Evolutionary conservation across 2,113 vertebrate genomes (phyloP), one percentile per base, ranked within the genome.

Genomic region (Suricata suricatta): DNA sequence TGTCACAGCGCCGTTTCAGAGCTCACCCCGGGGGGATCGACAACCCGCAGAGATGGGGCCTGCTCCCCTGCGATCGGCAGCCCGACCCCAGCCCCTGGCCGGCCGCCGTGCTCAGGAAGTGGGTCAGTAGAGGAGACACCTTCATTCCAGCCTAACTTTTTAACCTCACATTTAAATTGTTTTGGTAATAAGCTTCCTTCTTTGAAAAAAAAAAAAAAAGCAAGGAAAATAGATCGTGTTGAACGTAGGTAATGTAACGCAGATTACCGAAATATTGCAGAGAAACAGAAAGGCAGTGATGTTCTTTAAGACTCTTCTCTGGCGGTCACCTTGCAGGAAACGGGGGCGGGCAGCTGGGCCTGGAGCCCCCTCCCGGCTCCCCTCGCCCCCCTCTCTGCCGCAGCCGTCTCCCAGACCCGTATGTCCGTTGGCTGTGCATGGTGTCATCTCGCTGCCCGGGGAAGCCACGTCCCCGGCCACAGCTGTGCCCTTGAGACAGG

Each of bases 241-340:
- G 14, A 11, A 41, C n/a, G 5, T 35, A 13, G 64, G 12, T 4
- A 69, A 54, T 3, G 33, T 12, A 90, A 90, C 86, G 90, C 21
- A 5, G 57, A 98, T 99, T 99, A 99, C 99, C 98, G 99, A 99
- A 88, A 99, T 99, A 47, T 99, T 99, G 96, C 99, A 99, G 96
- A 99, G 99, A 95, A 99, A 99, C 89, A 99, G 97, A 97, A 99
- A 99, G 8, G 99, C 99, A 0, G 99, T 98, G 0, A 99, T 99
- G 87, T 99, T 99, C 98, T 99, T 99, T 85, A 99, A 98, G 95
- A 99, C 97, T 93, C 98, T 99, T 54, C 99, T 99, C 98, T 99
- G 99, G 90, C 97, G 96, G 68, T 98, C 98, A 31, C 98, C 96
- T 29, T 87, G 98, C n/a, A 74, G 5, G 19, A 98, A 97, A 0